Evolutionary conservation across 1,140 invertebrate species (phyloP), one percentile per base, ranked within the genome.

Genomic region (Onthophagus taurus): DNA sequence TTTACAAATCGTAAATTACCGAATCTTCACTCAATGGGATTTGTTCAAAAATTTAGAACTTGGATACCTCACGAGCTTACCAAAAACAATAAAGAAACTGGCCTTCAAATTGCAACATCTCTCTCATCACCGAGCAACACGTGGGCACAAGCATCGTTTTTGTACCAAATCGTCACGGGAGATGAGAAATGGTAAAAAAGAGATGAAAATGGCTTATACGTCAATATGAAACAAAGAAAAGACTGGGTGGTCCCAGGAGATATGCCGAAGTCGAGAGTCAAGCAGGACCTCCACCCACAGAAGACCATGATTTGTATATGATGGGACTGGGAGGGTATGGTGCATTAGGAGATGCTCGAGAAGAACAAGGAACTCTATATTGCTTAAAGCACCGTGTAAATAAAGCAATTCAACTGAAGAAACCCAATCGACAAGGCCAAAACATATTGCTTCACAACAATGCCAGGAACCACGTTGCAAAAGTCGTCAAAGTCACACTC

Each of bases 171-270:
- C 13, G 13, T 34, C 31, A 34, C 31, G 7, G 31, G 31, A 8
- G 14, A 34, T 34, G 31, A 34, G 14, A 34, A 34, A 16, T 34
- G 9, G 31, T 34, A n/a, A n/a, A n/a, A n/a, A n/a, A n/a, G n/a
- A n/a, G n/a, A n/a, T n/a, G n/a, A n/a, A n/a, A n/a, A n/a, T n/a
- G n/a, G n/a, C 13, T 7, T 34, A 8, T 14, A 34, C 31, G 31
- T 34, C 13, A 34, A 34, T 34, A 34, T 34, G 31, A 34, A 34
- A 16, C 31, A 34, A 34, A 34, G 9, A 34, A 34, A 34, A 7
- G 31, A 34, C 6, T 34, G 14, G 14, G 14, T n/a, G 14, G 14
- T 8, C 6, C 14, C 31, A n/a, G 9, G 7, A n/a, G 14, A 34
- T 8, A 34, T 34, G 7, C 31, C 9, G 7, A 34, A 34, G 31